Evolutionary conservation across 2,113 vertebrate species (phyloP).

Genomic region (Prochilodus magdalenae): DNA sequence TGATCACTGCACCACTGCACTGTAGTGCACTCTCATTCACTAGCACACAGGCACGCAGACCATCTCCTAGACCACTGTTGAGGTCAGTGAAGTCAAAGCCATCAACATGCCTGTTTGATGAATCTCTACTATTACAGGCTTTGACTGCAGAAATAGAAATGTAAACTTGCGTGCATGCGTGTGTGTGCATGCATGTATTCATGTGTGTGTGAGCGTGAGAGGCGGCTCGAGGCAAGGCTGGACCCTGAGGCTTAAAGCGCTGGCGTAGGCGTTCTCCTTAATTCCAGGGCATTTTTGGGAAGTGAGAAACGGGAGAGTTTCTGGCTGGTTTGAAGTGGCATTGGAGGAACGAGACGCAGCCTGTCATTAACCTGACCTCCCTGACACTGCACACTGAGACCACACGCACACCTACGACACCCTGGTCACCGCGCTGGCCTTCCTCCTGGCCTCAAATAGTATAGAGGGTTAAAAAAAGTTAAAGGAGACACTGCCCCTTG

Average conservation of each 20-base stretch:
- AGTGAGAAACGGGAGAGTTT: conserved; percentile 59
- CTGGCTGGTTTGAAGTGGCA: conserved; percentile 69
- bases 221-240: neutral
- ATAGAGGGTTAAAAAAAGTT: neutral
- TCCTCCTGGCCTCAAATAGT: neutral
- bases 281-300: conserved; percentile 40
- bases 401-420: neutral
- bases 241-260: neutral
- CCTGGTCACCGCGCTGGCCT: neutral
- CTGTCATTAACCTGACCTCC: conserved; percentile 67
- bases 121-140: neutral
- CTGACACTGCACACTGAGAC: conserved; percentile 31
- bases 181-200: neutral
- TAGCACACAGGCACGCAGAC: too few species aligned
- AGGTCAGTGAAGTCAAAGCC: neutral
- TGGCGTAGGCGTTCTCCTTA: conserved; percentile 12
- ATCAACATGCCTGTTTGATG: neutral
- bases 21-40: too few species aligned
- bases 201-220: neutral
- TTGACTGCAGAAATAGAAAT: neutral
- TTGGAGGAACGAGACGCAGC: conserved; percentile 20
- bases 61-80: too few species aligned
- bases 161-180: neutral
- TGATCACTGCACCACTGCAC: too few species aligned
- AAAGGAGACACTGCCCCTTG: neutral